A percentile compares a stretch with the other conserved stretches of the same genome.
Conservation (phyloP, 2,797 vertebrate genomes). For the Pseudotriccus pelzelni region DNA sequence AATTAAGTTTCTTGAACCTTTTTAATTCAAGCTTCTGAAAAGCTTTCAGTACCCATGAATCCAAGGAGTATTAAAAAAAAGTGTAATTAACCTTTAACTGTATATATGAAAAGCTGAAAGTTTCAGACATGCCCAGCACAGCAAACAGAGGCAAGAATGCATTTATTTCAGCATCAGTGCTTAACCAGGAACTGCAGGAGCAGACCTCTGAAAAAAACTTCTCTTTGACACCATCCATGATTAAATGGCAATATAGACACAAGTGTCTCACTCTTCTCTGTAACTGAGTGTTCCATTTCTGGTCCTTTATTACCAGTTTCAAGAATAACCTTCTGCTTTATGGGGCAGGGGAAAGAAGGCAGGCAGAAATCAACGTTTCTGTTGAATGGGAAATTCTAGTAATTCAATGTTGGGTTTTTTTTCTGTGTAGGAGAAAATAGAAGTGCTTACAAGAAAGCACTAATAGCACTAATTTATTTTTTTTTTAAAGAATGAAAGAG, state of each 20-base stretch:
- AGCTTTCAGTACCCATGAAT: background rate
- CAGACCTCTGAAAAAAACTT: background rate
- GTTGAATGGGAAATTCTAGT: conserved; percentile 36
- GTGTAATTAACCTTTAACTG: background rate
- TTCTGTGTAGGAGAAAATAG: conserved; percentile 15
- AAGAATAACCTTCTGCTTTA: conserved; percentile 38
- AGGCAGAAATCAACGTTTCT: conserved; percentile 44
- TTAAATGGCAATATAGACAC: conserved; percentile 40
- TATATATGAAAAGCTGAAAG: background rate
- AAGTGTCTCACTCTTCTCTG: background rate
- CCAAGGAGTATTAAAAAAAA: background rate
- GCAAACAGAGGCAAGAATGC: background rate
- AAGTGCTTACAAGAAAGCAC: conserved; percentile 17
- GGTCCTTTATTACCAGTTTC: conserved; percentile 32
- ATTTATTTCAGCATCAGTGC: background rate
- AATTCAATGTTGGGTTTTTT: conserved; percentile 18
- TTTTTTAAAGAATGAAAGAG: background rate
- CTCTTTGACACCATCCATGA: background rate
- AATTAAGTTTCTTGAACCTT: background rate
- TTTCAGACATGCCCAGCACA: background rate
- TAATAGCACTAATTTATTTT: too few species aligned
- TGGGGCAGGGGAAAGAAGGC: background rate
- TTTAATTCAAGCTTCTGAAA: background rate
- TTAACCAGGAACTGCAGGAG: background rate
- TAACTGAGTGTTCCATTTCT: conserved; percentile 23